phyloP scores from a whole-genome alignment of 2,113 vertebrate genomes.

The Aramus guarauna region DNA sequence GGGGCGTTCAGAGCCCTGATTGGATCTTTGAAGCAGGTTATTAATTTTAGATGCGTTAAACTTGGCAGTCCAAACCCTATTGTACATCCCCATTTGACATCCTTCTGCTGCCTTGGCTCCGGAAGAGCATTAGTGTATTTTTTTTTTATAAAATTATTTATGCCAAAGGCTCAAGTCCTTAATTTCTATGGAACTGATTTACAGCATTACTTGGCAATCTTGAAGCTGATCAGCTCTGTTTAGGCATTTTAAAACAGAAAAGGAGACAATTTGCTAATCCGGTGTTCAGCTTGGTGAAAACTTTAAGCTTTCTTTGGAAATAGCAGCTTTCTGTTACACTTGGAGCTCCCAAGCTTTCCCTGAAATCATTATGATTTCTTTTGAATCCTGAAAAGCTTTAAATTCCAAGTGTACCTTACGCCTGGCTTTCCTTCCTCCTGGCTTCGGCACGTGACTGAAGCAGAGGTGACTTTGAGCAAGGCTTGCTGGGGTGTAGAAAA shows the following conservation, averaged over 20 bases:
- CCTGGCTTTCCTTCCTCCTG: not conserved
- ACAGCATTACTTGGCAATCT: not conserved
- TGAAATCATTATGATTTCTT: not conserved
- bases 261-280: not conserved
- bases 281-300: not conserved
- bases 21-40: not conserved
- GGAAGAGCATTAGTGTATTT: not conserved
- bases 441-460: not conserved
- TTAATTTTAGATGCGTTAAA: not conserved
- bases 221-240: not conserved
- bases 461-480: not conserved
- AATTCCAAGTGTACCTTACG: accelerated
- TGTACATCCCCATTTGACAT: not conserved
- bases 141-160: not conserved
- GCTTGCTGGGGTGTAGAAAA: not conserved
- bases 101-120: constrained; percentile 20
- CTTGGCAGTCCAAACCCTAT: not conserved
- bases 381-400: not conserved
- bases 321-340: not conserved
- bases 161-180: not conserved
- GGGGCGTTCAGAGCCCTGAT: not conserved
- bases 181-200: not conserved
- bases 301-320: not conserved
- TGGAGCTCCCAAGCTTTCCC: not conserved
- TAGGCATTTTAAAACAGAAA: not conserved